Evolutionary conservation across 2,113 vertebrate species (phyloP).

Genomic region (Laticauda laticaudata): DNA sequence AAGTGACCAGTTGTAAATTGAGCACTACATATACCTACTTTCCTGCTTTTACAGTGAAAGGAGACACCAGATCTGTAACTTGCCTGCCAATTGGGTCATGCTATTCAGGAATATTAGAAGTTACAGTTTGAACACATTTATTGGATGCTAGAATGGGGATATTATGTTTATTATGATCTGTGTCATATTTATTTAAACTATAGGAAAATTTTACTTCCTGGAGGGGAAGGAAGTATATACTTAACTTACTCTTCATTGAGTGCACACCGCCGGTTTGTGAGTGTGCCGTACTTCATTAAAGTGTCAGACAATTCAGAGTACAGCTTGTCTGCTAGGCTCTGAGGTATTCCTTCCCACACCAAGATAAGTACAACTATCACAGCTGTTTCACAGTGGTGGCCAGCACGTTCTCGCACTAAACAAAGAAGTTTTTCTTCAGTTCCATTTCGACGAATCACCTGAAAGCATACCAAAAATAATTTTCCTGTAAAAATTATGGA

Average conservation of each 20-base stretch:
- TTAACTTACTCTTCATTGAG: slow-evolving; percentile 94
- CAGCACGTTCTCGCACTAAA: slow-evolving; percentile 86
- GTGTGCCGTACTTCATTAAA: slow-evolving; percentile 83
- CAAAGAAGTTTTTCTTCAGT: slow-evolving; percentile 91
- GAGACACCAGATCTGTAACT: neutral
- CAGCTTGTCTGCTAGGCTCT: slow-evolving; percentile 80
- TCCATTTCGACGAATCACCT: slow-evolving; percentile 89
- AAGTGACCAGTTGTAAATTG: neutral
- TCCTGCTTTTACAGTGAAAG: neutral
- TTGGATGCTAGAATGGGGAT: neutral
- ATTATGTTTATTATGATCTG: neutral
- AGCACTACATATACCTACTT: neutral
- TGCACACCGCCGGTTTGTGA: slow-evolving; percentile 90
- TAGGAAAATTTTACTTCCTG: neutral
- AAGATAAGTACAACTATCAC: slow-evolving; percentile 91
- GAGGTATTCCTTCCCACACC: slow-evolving; percentile 91
- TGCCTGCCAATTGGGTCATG: neutral
- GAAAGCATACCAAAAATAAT: slow-evolving; percentile 37
- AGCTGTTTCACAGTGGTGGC: slow-evolving; percentile 85
- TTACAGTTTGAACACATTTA: neutral
- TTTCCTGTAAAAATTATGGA: slow-evolving; percentile 11
- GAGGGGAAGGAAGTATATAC: neutral
- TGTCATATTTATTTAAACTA: neutral
- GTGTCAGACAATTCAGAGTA: slow-evolving; percentile 87
- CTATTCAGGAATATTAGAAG: neutral